phyloP scores from a whole-genome alignment of 2,113 vertebrate genomes.

The Limnothrissa miodon region DNA sequence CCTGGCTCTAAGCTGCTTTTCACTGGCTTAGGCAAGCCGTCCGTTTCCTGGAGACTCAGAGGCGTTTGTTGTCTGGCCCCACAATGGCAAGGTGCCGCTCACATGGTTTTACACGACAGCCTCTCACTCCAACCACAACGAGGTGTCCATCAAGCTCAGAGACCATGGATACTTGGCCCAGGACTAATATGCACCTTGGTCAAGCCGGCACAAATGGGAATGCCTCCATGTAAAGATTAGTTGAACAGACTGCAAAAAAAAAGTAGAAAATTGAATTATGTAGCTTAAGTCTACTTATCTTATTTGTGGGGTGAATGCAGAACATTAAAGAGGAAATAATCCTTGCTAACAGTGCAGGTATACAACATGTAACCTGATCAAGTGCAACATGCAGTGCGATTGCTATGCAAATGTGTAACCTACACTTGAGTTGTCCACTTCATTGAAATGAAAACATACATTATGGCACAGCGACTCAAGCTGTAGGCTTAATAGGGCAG shows the following conservation, averaged over 20 bases:
- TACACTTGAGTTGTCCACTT: neutral
- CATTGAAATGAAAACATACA: neutral
- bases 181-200: neutral
- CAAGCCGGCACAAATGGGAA: neutral
- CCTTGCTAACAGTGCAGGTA: neutral
- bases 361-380: neutral
- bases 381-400: neutral
- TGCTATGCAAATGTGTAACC: neutral
- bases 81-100: conserved; percentile 57
- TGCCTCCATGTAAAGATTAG: neutral
- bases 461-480: neutral
- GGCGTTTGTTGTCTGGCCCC: conserved; percentile 51
- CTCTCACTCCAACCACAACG: conserved; percentile 21
- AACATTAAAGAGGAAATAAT: neutral
- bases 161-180: neutral
- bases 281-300: neutral
- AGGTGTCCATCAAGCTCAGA: conserved; percentile 15
- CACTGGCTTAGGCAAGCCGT: conserved; percentile 60
- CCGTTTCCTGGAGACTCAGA: conserved; percentile 53
- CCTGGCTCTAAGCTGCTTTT: conserved; percentile 66
- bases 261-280: neutral
- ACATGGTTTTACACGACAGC: conserved; percentile 57
- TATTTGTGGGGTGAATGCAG: neutral
- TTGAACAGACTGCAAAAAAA: neutral
- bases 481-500: neutral